Base-by-base conservation (phyloP, 2,888 invertebrate genomes). In the Cyaniris semiargus region DNA sequence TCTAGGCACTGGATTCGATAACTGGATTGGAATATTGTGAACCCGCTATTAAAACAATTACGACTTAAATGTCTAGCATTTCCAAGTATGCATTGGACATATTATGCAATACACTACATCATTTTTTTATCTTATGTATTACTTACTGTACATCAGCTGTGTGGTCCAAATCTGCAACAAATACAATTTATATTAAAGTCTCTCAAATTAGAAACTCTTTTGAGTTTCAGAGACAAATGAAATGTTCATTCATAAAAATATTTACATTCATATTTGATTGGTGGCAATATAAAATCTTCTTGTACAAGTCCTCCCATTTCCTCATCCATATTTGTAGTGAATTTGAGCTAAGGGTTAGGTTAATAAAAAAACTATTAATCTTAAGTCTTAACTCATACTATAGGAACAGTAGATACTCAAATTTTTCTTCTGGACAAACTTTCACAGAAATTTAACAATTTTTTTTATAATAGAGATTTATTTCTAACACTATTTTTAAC, bases 91-190 rank as follows among this genome's bases (percentile, higher is more conserved):
- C 1, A 7, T 34, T 48, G 13, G 3, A 10, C 44, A 48, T 48
- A 13, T 48, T 48, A 38, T 10, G 38, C 38, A 38, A 38, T 48
- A 48, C 18, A 53, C 18, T 3, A 53, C 18, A 48, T 31, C 31
- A 34, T 58, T 2, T n/a, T 31, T 15, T 31, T n/a, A 58, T n/a
- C 8, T 34, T 31, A 53, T 31, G 27, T 27, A 66, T 76, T 23
- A 96, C 98, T 97, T 95, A 98, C 97, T 99, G 99, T n/a, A 99
- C 98, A 94, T 99, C 99, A 23, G 99, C 99, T 48, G 99, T 98
- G 88, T 99, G 99, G 87, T 99, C 99, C 88, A 99, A 94, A 95
- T 98, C 98, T 98, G 94, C 18, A 80, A 95, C 83, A 76, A 79
- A 79, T n/a, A 81, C 80, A 23, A 70, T 48, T 75, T 75, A 70